These are phyloP conservation scores for Nomada fabriciana DNA, from an alignment of 2,888 invertebrate species.

Conservation along the genomic window DNA sequence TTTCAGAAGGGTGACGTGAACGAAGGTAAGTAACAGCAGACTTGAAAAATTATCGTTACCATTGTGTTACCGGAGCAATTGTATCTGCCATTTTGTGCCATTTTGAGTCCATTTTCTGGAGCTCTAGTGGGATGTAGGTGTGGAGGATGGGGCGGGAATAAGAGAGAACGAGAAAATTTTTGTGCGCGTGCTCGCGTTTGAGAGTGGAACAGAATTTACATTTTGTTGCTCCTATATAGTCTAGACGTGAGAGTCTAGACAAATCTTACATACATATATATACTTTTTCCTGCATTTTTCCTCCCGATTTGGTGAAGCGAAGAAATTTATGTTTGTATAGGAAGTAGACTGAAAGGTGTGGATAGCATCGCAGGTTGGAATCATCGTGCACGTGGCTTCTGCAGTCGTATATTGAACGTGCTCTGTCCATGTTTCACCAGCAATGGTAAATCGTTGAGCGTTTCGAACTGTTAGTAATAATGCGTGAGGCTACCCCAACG, in stretches of 20 bases:
- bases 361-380: slow-evolving; percentile 82
- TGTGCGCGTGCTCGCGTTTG: too few species aligned
- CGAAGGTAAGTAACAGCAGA: slow-evolving; percentile 74
- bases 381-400: slow-evolving; percentile 83
- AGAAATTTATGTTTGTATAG: slow-evolving; percentile 77
- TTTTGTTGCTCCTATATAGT: too few species aligned
- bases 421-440: slow-evolving; percentile 83
- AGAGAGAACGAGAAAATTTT: too few species aligned
- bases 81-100: too few species aligned
- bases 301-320: neutral
- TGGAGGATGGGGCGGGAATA: too few species aligned
- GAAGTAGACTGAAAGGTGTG: slow-evolving; percentile 81
- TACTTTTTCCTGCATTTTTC: neutral
- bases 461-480: slow-evolving; percentile 49
- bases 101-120: too few species aligned
- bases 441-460: slow-evolving; percentile 83
- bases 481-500: slow-evolving; percentile 37
- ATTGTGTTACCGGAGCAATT: too few species aligned
- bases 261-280: too few species aligned
- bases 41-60: neutral
- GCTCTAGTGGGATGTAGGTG: too few species aligned
- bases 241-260: too few species aligned
- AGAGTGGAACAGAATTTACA: too few species aligned
- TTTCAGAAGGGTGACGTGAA: slow-evolving; percentile 74
- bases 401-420: slow-evolving; percentile 83